These are phyloP conservation scores for Microcebus murinus DNA, from an alignment of 2,113 vertebrate species.

Conservation along the genomic window DNA sequence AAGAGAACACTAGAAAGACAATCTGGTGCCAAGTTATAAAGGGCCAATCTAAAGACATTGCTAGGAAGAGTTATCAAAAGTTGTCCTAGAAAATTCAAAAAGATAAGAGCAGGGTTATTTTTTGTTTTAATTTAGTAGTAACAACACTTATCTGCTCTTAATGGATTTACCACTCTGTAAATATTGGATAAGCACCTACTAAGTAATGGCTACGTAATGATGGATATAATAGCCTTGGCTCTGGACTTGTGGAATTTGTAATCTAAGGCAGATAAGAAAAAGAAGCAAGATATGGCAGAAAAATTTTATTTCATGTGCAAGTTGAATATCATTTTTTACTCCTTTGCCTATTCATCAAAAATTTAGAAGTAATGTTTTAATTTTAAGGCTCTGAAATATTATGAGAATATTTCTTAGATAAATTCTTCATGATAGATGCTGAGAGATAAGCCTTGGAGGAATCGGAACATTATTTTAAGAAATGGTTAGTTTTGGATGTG, in stretches of 20 bases:
- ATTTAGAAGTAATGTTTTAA: slow-evolving; percentile 2
- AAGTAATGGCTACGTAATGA: background rate
- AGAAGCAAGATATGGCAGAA: background rate
- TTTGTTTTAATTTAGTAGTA: background rate
- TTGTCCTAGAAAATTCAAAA: slow-evolving; percentile 31
- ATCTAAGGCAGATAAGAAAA: background rate
- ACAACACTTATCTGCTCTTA: slow-evolving; percentile 8
- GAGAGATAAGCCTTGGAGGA: background rate
- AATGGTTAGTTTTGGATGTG: background rate
- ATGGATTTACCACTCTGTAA: slow-evolving; percentile 38
- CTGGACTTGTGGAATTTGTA: slow-evolving; percentile 37
- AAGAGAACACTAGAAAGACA: background rate
- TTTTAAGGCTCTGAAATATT: slow-evolving; percentile 13
- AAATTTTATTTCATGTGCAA: background rate
- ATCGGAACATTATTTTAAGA: background rate
- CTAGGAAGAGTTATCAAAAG: background rate
- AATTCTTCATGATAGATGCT: background rate
- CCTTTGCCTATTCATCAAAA: slow-evolving; percentile 6
- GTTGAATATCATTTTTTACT: background rate
- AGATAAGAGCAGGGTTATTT: background rate
- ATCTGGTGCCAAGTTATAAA: background rate
- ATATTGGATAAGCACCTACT: slow-evolving; percentile 41
- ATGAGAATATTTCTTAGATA: background rate
- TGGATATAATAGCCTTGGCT: background rate
- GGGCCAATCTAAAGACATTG: background rate